Evolutionary conservation across 2,888 invertebrate genomes (phyloP).

Genomic region (Nymphalis polychloros): DNA sequence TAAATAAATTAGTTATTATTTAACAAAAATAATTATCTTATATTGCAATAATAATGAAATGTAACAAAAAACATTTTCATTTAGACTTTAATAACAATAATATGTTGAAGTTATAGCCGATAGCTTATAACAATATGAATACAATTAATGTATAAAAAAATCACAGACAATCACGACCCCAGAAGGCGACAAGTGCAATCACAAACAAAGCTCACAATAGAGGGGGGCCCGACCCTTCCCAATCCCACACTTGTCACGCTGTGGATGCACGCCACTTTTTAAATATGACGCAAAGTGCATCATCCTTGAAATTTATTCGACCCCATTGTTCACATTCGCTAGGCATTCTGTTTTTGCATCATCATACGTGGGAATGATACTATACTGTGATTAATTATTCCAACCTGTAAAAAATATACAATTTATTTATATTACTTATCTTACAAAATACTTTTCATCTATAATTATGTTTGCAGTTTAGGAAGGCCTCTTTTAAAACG

Average conservation of each 20-base stretch:
- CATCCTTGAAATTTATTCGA: conserved; percentile 36
- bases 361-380: conserved; percentile 57
- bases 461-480: neutral
- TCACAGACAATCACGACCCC: conserved; percentile 36
- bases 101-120: no score
- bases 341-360: conserved; percentile 51
- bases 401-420: conserved; percentile 1
- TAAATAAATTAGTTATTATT: no score
- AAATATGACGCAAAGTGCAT: conserved; percentile 59
- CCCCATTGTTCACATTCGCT: conserved; percentile 32
- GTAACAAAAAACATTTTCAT: no score
- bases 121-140: neutral
- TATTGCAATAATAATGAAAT: no score
- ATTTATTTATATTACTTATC: conserved; percentile 8
- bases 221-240: conserved; percentile 49
- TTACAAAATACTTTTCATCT: neutral
- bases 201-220: conserved; percentile 56
- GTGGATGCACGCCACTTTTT: conserved; percentile 57
- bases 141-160: conserved; percentile 25
- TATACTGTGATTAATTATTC: conserved; percentile 10
- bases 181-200: conserved; percentile 60
- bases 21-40: no score
- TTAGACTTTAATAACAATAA: no score
- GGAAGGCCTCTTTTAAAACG: neutral
- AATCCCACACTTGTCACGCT: conserved; percentile 72